A percentile compares a stretch with the other conserved stretches of the same genome.
Conservation (phyloP, 2,797 vertebrate species). For the Lacerta bilineata region DNA sequence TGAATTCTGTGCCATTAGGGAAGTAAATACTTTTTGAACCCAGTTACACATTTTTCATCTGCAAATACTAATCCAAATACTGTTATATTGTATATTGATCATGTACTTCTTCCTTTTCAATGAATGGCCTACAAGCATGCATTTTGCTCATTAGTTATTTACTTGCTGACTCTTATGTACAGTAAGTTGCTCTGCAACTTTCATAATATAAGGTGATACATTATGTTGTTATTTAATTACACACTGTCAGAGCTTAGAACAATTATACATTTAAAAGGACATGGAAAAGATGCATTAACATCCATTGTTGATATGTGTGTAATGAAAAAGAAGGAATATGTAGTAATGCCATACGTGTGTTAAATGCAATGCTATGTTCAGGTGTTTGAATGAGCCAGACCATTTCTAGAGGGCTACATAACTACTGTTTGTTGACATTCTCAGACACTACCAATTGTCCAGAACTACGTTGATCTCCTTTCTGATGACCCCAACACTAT, state of each 20-base stretch:
- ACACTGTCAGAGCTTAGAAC: background rate
- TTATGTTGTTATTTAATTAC: background rate
- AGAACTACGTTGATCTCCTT: background rate
- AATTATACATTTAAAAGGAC: background rate
- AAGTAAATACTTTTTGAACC: background rate
- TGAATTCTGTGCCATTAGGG: background rate
- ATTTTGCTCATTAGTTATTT: background rate
- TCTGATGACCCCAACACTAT: background rate
- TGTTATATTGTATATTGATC: background rate
- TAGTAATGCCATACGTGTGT: background rate
- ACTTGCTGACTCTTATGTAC: background rate
- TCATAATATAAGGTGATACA: background rate
- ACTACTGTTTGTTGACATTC: background rate
- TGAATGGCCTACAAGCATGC: background rate
- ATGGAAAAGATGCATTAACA: background rate
- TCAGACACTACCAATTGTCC: background rate
- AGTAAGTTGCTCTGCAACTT: constrained; percentile 1
- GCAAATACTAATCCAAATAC: constrained; percentile 16
- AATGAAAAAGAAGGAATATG: background rate
- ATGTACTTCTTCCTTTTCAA: constrained; percentile 17
- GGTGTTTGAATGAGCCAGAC: no score
- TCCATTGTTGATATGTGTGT: background rate
- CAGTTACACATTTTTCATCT: background rate
- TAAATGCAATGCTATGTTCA: background rate
- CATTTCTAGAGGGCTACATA: no score